Conservation (phyloP, 1,140 invertebrate genomes). For the Phymorhynchus buccinoides region DNA sequence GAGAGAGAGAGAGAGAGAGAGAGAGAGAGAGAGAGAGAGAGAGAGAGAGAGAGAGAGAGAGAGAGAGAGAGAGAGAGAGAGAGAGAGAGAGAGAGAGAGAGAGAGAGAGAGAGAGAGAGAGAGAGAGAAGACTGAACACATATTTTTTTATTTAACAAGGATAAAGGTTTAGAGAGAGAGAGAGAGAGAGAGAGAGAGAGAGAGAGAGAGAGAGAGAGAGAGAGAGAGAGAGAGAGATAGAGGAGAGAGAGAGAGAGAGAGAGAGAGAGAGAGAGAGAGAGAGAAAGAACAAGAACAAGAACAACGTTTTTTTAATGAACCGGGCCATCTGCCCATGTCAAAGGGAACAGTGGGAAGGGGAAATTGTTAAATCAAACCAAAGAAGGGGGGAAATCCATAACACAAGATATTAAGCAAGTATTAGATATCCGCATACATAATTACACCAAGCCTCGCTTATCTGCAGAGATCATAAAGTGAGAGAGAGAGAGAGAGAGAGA, state of each 20-base stretch:
- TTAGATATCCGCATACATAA: no score
- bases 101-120: background rate
- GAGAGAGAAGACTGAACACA: background rate
- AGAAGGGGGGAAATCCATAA: no score
- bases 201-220: background rate
- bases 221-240: background rate
- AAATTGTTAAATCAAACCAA: no score
- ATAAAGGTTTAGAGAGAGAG: background rate
- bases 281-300: background rate
- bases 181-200: background rate
- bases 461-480: no score
- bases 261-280: constrained; percentile 1
- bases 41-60: background rate
- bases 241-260: background rate
- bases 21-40: background rate
- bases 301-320: no score
- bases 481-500: background rate
- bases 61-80: constrained; percentile 8
- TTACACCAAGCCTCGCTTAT: no score
- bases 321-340: no score
- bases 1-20: background rate
- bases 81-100: background rate
- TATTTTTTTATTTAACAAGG: background rate
- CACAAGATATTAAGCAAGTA: no score
- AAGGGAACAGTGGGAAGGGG: no score